Percentiles rank a stretch among this genome's conserved stretches.
phyloP scores from a whole-genome alignment of 35 echinoderm and acorn worm genomes.

The Eucidaris tribuloides region DNA sequence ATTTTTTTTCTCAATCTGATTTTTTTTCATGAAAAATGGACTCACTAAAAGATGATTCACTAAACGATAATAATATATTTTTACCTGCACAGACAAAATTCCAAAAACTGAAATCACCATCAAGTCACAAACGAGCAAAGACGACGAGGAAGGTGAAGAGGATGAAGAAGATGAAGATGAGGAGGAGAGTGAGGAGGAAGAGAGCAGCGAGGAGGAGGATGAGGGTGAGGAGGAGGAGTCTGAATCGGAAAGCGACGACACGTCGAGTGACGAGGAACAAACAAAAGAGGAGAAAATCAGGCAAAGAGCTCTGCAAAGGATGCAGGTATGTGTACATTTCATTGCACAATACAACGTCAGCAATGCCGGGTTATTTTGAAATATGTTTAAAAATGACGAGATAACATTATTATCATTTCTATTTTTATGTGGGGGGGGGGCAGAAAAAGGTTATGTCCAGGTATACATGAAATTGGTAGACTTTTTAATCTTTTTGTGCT shows the following conservation, averaged over 20 bases:
- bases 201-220: constrained; percentile 38
- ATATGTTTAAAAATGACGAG: too few relatives aligned
- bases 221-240: constrained; percentile 48
- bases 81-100: background rate
- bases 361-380: too few relatives aligned
- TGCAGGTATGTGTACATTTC: constrained; percentile 44
- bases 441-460: too few relatives aligned
- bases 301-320: constrained; percentile 51
- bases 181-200: constrained; percentile 58
- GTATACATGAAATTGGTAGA: too few relatives aligned
- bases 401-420: too few relatives aligned
- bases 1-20: too few relatives aligned
- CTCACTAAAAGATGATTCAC: too few relatives aligned
- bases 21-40: too few relatives aligned
- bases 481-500: too few relatives aligned
- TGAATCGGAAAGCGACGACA: constrained; percentile 26
- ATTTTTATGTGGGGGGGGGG: too few relatives aligned
- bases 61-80: background rate
- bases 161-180: constrained; percentile 48
- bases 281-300: constrained; percentile 52
- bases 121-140: constrained; percentile 33
- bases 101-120: constrained; percentile 30
- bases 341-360: background rate
- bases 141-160: constrained; percentile 66
- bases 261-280: constrained; percentile 9